A percentile compares a stretch with the other conserved stretches of the same genome.
Conservation (phyloP, 2,797 vertebrate genomes). For the Enteromius argenteus region DNA sequence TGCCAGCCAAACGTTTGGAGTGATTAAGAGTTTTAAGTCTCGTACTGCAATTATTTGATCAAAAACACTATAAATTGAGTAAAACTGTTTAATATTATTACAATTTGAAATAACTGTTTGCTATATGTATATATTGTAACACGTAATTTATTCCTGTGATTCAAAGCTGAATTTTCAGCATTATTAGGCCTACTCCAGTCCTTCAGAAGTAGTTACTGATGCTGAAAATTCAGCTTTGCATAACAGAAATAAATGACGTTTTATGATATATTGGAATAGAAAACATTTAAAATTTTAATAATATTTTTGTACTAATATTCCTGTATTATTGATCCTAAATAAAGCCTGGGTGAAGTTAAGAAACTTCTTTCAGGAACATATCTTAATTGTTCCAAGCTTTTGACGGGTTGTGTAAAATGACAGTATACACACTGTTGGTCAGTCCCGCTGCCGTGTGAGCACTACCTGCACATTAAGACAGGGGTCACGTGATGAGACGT, state of each 20-base stretch:
- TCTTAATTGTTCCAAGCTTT: background rate
- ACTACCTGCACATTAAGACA: conserved; percentile 6
- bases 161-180: background rate
- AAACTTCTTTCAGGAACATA: background rate
- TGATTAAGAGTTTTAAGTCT: background rate
- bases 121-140: background rate
- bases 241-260: background rate
- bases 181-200: background rate
- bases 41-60: background rate
- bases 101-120: background rate
- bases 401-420: background rate
- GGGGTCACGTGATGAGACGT: conserved; percentile 11
- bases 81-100: background rate
- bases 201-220: background rate
- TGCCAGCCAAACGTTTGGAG: background rate
- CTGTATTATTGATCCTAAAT: background rate
- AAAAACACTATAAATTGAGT: background rate
- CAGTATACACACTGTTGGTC: background rate
- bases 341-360: background rate
- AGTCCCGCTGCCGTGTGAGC: conserved; percentile 12
- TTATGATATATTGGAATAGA: background rate
- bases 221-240: background rate
- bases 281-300: background rate
- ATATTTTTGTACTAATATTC: background rate
- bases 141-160: background rate